Percentiles rank a stretch among this genome's conserved stretches.
phyloP scores from a whole-genome alignment of 2,797 vertebrate species.

The Agapornis canus region DNA sequence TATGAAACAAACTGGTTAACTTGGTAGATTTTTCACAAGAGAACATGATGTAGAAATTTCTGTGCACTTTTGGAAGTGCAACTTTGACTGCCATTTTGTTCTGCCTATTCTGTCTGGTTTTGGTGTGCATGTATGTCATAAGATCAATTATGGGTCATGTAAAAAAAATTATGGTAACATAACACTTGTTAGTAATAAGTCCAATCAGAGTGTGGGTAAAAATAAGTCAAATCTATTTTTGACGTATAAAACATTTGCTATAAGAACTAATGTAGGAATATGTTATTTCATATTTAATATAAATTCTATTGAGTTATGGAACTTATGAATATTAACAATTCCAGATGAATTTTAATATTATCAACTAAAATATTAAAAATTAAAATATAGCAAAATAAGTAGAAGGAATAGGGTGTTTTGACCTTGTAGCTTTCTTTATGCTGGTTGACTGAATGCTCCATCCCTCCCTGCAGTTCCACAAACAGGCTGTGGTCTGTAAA shows the following conservation, averaged over 20 bases:
- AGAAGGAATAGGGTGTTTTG: rapidly evolving
- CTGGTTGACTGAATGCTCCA: background rate
- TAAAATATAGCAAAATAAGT: background rate
- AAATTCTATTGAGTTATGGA: background rate
- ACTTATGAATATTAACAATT: rapidly evolving
- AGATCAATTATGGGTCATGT: background rate
- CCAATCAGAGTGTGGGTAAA: background rate
- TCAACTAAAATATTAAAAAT: background rate
- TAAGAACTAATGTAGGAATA: background rate
- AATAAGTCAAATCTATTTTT: background rate
- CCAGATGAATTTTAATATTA: background rate
- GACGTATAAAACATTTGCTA: background rate
- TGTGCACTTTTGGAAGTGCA: background rate
- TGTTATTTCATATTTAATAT: background rate
- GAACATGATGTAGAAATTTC: background rate
- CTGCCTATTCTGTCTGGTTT: background rate
- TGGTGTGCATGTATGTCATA: background rate
- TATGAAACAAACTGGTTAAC: background rate
- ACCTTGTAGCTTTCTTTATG: background rate
- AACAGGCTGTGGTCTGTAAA: background rate
- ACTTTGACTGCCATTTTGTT: background rate
- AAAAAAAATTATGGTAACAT: background rate
- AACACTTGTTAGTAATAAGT: background rate
- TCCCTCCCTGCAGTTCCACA: background rate
- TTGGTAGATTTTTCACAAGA: background rate